Conservation (phyloP, 2,888 invertebrate genomes). For the Clistopyga incitator region DNA sequence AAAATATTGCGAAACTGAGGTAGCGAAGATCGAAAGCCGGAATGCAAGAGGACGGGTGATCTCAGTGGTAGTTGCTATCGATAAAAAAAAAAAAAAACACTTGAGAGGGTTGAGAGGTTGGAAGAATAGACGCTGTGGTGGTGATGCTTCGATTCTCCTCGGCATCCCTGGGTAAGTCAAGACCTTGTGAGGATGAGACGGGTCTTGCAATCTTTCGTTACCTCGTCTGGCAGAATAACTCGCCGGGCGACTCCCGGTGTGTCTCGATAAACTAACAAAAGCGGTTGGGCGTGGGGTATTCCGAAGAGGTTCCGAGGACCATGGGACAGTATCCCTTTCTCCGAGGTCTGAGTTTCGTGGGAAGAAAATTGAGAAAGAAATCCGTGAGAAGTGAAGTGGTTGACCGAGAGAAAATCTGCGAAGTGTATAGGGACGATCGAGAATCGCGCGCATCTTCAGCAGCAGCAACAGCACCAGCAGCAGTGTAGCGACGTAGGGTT, state of each 20-base stretch:
- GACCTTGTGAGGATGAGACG: conserved; percentile 14
- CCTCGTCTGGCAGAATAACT: conserved; percentile 32
- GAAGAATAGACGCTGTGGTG: conserved; percentile 46
- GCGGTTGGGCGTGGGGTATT: conserved; percentile 80
- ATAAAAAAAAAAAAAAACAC: conserved; percentile 68
- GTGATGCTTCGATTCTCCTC: conserved; percentile 17
- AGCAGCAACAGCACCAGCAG: conserved; percentile 32
- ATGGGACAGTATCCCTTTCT: not conserved
- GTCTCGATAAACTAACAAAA: conserved; percentile 80
- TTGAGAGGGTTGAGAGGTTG: conserved; percentile 37
- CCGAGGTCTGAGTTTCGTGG: not conserved
- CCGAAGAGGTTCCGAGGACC: not conserved
- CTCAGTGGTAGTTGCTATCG: conserved; percentile 52
- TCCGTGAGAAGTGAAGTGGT: conserved; percentile 8
- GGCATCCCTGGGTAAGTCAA: not conserved
- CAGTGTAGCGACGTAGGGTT: conserved; percentile 74
- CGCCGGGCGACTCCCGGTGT: conserved; percentile 33
- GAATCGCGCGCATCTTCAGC: conserved; percentile 21
- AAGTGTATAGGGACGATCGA: conserved; percentile 28
- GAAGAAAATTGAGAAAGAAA: conserved; percentile 27
- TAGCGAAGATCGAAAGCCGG: conserved; percentile 18
- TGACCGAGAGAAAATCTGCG: conserved; percentile 14
- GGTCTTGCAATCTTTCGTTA: conserved; percentile 65
- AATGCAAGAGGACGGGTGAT: conserved; percentile 16
- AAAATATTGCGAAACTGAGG: not conserved